Evolutionary conservation across 2,888 invertebrate genomes (phyloP).

Genomic region (Trimorus sp.): DNA sequence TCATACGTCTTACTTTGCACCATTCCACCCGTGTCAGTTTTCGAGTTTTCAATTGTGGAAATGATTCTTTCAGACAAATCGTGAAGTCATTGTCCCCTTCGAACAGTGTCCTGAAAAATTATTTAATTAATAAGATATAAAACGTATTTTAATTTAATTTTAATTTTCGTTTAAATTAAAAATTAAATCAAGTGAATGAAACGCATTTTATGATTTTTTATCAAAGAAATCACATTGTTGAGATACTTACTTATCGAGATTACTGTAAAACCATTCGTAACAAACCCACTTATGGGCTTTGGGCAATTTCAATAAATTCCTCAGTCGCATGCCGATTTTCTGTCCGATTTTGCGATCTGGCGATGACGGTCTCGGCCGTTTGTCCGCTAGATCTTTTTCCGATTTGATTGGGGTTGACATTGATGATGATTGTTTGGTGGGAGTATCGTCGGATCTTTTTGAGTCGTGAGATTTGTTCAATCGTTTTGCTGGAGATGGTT

Average conservation of each 20-base stretch:
- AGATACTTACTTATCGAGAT: conserved; percentile 89
- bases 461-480: conserved; percentile 69
- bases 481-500: conserved; percentile 83
- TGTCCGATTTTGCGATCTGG: conserved; percentile 94
- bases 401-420: conserved; percentile 77
- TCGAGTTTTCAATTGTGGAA: conserved; percentile 94
- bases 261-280: conserved; percentile 99
- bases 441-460: conserved; percentile 69
- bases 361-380: conserved; percentile 80
- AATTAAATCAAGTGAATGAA: neutral
- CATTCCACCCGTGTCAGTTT: conserved; percentile 95
- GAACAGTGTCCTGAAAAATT: conserved; percentile 88
- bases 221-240: too few species aligned
- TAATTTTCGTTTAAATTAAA: too few species aligned
- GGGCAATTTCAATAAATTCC: conserved; percentile 97
- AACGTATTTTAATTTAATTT: too few species aligned
- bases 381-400: conserved; percentile 75
- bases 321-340: conserved; percentile 92
- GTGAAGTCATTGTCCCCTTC: conserved; percentile 98
- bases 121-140: too few species aligned
- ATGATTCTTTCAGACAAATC: conserved; percentile 95
- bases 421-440: conserved; percentile 70
- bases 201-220: neutral
- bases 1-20: conserved; percentile 96
- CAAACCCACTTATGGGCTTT: conserved; percentile 99